Percentiles rank a stretch among this genome's conserved stretches.
These are phyloP conservation scores for Prionailurus bengalensis DNA, from an alignment of 2,113 vertebrate species.

Conservation along the genomic window DNA sequence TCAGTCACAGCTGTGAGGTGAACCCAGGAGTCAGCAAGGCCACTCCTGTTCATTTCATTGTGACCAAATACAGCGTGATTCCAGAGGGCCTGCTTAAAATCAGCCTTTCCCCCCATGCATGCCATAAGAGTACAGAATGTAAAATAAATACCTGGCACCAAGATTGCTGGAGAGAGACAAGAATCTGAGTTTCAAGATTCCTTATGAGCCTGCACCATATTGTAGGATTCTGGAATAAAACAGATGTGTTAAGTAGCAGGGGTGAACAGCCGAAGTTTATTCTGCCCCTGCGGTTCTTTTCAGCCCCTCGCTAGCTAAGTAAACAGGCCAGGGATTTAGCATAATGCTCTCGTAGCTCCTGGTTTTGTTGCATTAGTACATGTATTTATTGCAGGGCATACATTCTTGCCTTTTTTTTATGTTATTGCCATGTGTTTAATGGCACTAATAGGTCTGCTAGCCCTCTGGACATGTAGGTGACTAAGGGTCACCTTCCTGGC, in stretches of 20 bases:
- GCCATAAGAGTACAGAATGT: neutral
- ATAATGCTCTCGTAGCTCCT: neutral
- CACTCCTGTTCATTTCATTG: neutral
- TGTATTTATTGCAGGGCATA: neutral
- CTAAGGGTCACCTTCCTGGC: neutral
- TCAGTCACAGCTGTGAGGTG: slow-evolving; percentile 79
- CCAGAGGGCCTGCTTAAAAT: neutral
- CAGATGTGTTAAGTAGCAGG: neutral
- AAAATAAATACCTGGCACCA: neutral
- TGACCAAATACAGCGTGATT: neutral
- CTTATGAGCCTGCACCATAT: neutral
- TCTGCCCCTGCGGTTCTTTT: slow-evolving; percentile 31
- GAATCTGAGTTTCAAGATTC: neutral
- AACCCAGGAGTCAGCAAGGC: neutral
- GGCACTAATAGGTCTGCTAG: neutral
- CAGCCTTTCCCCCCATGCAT: no score
- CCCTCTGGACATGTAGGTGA: neutral
- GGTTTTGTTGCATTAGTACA: neutral
- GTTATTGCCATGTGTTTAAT: neutral
- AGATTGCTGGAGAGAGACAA: slow-evolving; percentile 54
- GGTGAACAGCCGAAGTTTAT: neutral
- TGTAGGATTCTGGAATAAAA: neutral
- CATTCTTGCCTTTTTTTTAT: neutral
- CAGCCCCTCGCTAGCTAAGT: slow-evolving; percentile 46
- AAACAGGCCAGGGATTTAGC: slow-evolving; percentile 59